Evolutionary conservation across 2,797 vertebrate genomes (phyloP), one percentile per base, ranked within the genome.

Genomic region (Podargus strigoides): DNA sequence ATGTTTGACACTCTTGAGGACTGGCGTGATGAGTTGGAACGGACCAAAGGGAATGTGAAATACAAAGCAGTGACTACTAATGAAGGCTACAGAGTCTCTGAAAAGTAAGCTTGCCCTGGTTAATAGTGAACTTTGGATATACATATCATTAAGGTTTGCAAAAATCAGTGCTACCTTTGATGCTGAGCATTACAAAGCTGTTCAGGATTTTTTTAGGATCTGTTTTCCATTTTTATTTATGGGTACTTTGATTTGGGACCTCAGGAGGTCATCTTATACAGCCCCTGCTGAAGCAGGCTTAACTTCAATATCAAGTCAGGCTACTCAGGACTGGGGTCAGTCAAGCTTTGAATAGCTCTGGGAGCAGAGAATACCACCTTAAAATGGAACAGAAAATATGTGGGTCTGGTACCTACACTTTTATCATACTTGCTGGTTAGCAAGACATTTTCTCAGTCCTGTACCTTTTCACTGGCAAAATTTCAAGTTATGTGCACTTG

Each of bases 1-100:
- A 98, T 98, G 98, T 99, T 99, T 96, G 98, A 99, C 76, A 96
- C 97, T 4, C 92, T 94, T 3, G 97, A 98, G 60, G 98, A 99
- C 96, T 99, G 98, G 98, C 94, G 86, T n/a, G 95, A 94, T 90
- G 98, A 99, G 79, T 47, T 99, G 96, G 98, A 98, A 63, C 94
- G 98, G 49, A 98, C 98, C 59, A 98, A 98, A 97, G 98, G 98
- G 58, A 97, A 94, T 39, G 26, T 97, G 90, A 97, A 97, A 73
- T 98, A 98, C 94, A 98, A 96, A 96, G 96, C 97, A 82, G 96
- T 98, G 78, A 97, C 96, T 50, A 95, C 96, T 92, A 99, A 99
- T 55, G 97, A 98, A 94, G 96, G 92, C 66, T 98, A 98, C 95
- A 95, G 52, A 44, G 84, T 98, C 59, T 98, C 98, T 78, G 95